Evolutionary conservation across 23 tunicate species (phyloP).

Genomic region (Clavelina lepadiformis): DNA sequence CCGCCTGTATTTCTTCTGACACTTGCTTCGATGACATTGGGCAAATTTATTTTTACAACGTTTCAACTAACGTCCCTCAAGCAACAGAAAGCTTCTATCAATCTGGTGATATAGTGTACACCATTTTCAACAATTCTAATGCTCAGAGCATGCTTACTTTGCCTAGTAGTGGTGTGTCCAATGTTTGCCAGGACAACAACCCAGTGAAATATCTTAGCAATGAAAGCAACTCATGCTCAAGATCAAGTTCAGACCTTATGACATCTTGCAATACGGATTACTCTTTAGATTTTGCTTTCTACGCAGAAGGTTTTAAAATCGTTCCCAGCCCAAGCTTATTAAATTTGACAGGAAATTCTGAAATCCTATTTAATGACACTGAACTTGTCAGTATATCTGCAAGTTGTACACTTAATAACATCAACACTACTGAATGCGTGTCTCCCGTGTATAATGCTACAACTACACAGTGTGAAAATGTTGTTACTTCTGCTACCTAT

Average conservation of each 20-base stretch:
- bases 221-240: conserved; percentile 15
- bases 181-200: conserved; percentile 33
- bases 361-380: not conserved
- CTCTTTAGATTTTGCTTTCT: conserved; percentile 26
- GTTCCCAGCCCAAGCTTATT: conserved; percentile 6
- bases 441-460: not conserved
- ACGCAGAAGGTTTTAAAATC: conserved; percentile 35
- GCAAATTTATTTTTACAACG: conserved; percentile 22
- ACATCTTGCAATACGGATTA: conserved; percentile 14
- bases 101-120: conserved; percentile 29
- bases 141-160: conserved; percentile 18
- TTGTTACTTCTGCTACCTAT: conserved; percentile 29
- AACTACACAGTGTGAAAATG: not conserved
- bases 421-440: not conserved
- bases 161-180: conserved; percentile 36
- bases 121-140: no score
- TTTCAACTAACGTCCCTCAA: conserved; percentile 11
- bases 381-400: not conserved
- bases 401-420: not conserved
- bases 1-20: conserved; percentile 19
- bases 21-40: conserved; percentile 25
- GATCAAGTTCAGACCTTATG: conserved; percentile 6
- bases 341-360: not conserved
- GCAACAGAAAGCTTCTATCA: conserved; percentile 23
- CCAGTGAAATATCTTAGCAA: conserved; percentile 37